Evolutionary conservation across 2,113 vertebrate genomes (phyloP), one percentile per base, ranked within the genome.

Genomic region (Stegostoma tigrinum): DNA sequence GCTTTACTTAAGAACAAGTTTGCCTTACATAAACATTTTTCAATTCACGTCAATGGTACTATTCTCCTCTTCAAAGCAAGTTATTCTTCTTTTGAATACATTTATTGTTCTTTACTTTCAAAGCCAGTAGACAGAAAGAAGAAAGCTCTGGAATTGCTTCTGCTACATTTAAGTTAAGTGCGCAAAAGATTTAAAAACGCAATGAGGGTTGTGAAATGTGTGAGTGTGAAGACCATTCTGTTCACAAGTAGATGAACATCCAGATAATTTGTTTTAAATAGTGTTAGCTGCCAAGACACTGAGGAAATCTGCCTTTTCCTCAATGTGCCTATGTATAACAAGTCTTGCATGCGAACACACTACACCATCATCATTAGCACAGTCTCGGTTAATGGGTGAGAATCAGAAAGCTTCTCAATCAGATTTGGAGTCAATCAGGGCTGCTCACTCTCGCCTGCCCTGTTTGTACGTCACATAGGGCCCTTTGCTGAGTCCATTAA

Each of bases 101-200:
- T 72, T 68, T 23, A 67, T 94, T 94, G n/a, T 94, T 94, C 66
- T 67, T 94, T 66, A 68, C 42, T 91, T 91, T 70, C 93, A 93
- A 93, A 93, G 55, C n/a, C 52, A 42, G 66, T 14, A 10, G 55
- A 24, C 15, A 70, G 67, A 68, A 94, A 68, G 7, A 48, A 42
- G 42, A 27, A 64, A 34, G 30, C 52, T 4, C 34, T 19, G 30
- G 64, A 7, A n/a, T 14, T 64, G 52, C 64, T 5, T 4, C 30
- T 5, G 7, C 19, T 14, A 21, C 87, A 91, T 91, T 52, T 64
- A n/a, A 64, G 86, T 48, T 48, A 30, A 61, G 17, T 89, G 27
- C 86, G 17, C 30, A 24, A 90, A 61, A 30, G 15, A 34, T 14
- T 34, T 90, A 61, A 14, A 90, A 15, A 0, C 61, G 30, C 52